These are phyloP conservation scores for Drosophila kambysellisi DNA, from an alignment of 2,888 invertebrate genomes.

Conservation along the genomic window DNA sequence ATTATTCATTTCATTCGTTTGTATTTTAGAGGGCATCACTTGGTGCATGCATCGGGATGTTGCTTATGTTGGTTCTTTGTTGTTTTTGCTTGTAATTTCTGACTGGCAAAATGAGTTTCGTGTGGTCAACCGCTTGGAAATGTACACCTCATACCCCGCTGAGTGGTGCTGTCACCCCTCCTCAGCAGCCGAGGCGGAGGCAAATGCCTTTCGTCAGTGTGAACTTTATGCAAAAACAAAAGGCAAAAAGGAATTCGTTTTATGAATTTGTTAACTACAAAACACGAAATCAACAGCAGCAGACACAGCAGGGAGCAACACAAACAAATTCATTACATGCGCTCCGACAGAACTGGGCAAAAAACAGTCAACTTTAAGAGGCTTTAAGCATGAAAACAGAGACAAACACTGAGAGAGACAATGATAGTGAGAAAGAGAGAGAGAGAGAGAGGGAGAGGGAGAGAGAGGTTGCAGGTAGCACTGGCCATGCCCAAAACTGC, in stretches of 20 bases:
- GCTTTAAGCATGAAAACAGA: neutral
- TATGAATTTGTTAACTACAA: slow-evolving; percentile 76
- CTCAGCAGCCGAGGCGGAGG: neutral
- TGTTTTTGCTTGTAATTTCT: slow-evolving; percentile 47
- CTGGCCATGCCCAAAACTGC: slow-evolving; percentile 11
- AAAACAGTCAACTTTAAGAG: slow-evolving; percentile 5
- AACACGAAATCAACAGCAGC: slow-evolving; percentile 58
- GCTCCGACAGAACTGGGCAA: slow-evolving; percentile 5
- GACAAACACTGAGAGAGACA: neutral
- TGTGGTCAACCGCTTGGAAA: slow-evolving; percentile 69
- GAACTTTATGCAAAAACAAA: slow-evolving; percentile 48
- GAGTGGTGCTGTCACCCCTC: neutral
- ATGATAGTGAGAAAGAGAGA: no score
- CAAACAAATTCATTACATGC: slow-evolving; percentile 46
- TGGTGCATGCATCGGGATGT: neutral
- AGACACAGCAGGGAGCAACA: slow-evolving; percentile 4
- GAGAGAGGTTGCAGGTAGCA: slow-evolving; percentile 17
- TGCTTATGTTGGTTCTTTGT: neutral
- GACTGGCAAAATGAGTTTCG: slow-evolving; percentile 74
- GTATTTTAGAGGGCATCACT: slow-evolving; percentile 21
- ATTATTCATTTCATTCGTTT: neutral
- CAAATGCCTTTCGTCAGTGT: slow-evolving; percentile 48
- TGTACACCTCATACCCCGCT: slow-evolving; percentile 39
- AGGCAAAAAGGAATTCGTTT: slow-evolving; percentile 63
- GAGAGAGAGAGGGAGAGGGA: neutral